Evolutionary conservation across 2,888 invertebrate species (phyloP).

Genomic region (Oeneis ivallda): DNA sequence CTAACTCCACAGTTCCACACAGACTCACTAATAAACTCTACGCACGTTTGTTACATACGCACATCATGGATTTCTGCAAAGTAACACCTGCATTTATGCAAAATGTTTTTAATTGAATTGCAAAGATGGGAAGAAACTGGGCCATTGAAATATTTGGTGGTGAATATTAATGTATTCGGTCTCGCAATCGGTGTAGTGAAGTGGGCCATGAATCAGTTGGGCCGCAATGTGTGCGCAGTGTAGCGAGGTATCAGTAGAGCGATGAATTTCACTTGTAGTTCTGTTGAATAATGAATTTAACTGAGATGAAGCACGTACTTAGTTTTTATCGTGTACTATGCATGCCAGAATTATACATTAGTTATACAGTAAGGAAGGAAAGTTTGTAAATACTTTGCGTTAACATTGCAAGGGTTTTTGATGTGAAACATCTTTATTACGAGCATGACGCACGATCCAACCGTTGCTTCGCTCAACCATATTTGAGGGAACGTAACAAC

Average conservation of each 20-base stretch:
- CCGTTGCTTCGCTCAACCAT: too few relatives aligned
- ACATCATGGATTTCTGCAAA: too few relatives aligned
- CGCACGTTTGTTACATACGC: too few relatives aligned
- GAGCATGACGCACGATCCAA: too few relatives aligned
- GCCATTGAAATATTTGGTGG: conserved; percentile 2
- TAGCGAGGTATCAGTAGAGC: conserved; percentile 21
- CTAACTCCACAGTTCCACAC: too few relatives aligned
- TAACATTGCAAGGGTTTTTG: not conserved
- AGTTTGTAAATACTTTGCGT: not conserved
- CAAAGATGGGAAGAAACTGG: not conserved
- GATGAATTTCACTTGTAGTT: conserved; percentile 28
- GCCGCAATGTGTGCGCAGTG: conserved; percentile 20
- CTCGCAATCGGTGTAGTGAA: not conserved
- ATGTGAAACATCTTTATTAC: too few relatives aligned
- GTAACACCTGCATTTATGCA: too few relatives aligned
- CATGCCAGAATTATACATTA: not conserved
- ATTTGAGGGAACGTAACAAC: too few relatives aligned
- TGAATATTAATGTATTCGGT: conserved; percentile 2
- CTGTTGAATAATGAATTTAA: conserved; percentile 27
- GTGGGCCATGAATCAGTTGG: conserved; percentile 4
- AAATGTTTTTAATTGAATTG: too few relatives aligned
- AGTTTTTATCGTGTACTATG: conserved; percentile 15
- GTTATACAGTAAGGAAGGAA: not conserved
- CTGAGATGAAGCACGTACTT: conserved; percentile 18
- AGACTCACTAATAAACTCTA: too few relatives aligned